Percentiles rank a stretch among this genome's conserved stretches.
Conservation (phyloP, 2,888 invertebrate species). For the Synergus gifuensis region DNA sequence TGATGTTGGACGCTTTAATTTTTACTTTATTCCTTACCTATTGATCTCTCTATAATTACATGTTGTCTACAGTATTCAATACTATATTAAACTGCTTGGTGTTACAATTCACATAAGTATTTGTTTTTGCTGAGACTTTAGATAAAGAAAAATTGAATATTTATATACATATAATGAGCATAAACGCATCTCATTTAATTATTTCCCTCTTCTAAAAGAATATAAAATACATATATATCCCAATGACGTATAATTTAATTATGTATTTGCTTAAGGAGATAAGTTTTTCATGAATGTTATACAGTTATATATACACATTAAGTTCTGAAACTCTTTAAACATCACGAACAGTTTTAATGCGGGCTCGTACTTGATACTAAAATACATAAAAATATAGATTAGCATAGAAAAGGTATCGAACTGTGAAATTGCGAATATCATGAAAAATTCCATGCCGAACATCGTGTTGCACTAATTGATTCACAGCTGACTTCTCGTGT, state of each 20-base stretch:
- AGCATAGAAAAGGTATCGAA: background rate
- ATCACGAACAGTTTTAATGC: too few relatives aligned
- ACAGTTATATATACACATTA: too few relatives aligned
- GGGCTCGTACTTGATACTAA: too few relatives aligned
- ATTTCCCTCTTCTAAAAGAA: background rate
- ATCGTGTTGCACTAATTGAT: constrained; percentile 15
- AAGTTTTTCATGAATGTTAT: too few relatives aligned
- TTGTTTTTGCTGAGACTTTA: background rate
- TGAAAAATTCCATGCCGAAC: constrained; percentile 38
- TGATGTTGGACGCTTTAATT: background rate
- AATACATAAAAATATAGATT: background rate
- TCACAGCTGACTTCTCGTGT: constrained; percentile 47
- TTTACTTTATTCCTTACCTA: constrained; percentile 1
- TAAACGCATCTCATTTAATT: background rate
- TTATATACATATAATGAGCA: background rate
- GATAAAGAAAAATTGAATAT: background rate
- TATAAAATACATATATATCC: background rate
- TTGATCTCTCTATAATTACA: background rate
- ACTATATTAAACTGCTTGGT: background rate
- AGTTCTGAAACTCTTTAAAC: too few relatives aligned
- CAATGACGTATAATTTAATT: background rate
- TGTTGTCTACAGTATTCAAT: background rate
- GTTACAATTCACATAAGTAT: background rate
- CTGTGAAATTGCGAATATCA: background rate
- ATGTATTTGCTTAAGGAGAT: background rate